Evolutionary conservation across 2,888 invertebrate genomes (phyloP), one percentile per base, ranked within the genome.

Genomic region (Graphium colonna): DNA sequence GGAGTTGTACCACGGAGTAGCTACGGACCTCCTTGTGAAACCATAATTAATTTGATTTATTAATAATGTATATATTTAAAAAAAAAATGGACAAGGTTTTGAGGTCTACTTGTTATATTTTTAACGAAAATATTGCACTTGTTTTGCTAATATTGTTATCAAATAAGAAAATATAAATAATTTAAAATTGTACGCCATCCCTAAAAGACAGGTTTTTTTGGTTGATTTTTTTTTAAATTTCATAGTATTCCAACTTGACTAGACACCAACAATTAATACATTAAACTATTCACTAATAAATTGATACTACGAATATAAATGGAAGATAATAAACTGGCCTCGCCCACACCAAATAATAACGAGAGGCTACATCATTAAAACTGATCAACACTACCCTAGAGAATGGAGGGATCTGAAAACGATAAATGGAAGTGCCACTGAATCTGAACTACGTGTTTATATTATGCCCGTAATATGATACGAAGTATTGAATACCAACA

Each of bases 381-480:
- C 51, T 56, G 46, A 58, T 56, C 54, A 59, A 50, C 61, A 65
- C 73, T 77, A 80, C 70, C 74, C 78, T 82, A 82, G 76, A 69
- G 21, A 60, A 68, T 85, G 87, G 86, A 88, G 84, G 87, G 87
- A 87, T 86, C 80, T 73, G 76, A 75, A 74, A 72, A 72, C 73
- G 75, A 71, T 59, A 71, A 67, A 71, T 78, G 78, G 79, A 79
- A 78, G 75, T 77, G 65, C 75, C 77, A 76, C 69, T 21, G 5
- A 21, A 53, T 41, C 51, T 46, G n/a, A 33, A 43, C 13, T 31
- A 42, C 12, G 18, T 18, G n/a, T 43, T 44, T 13, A 38, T 44
- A 21, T 51, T 21, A 33, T 18, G 33, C 42, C 41, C 33, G 13
- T 36, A 16, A 18, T 21, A 12, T 2, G 16, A 21, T 16, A 40